Evolutionary conservation across 2,113 vertebrate genomes (phyloP), one percentile per base, ranked within the genome.

Genomic region (Crypturellus undulatus): DNA sequence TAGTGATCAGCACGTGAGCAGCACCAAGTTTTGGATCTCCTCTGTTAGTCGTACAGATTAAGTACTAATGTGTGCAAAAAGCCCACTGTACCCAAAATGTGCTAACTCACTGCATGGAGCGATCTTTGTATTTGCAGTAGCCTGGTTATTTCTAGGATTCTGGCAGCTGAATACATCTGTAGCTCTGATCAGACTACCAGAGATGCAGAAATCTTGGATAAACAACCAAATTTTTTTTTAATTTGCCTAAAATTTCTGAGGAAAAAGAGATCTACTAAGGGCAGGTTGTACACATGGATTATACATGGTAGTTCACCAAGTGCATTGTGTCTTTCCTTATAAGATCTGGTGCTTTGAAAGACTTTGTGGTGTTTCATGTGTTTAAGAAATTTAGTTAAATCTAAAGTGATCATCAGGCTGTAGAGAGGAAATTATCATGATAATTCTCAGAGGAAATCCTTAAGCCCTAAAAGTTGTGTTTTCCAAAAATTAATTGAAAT

Each of bases 1-100:
- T 3, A 70, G 18, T 1, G 8, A 16, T 58, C 56, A 63, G 40
- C 12, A 43, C 11, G 20, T 1, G 13, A 4, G 12, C 7, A 28
- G 7, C 18, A 75, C 75, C 47, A 58, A 58, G 3, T 16, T 30
- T 47, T 58, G 45, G 60, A 49, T 7, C 3, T 47, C 2, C n/a
- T 26, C 5, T 67, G 19, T 70, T 24, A 56, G 20, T 54, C 43
- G 16, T 56, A 19, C 26, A 0, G 1, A 40, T 14, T 0, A 3
- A 28, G 5, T 28, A 67, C 2, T 56, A 3, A 56, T 17, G 26
- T 2, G 1, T 26, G 8, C 25, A 54, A 34, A 34, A 9, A 4
- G 20, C 45, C 7, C 38, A 43, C 12, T 5, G 12, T n/a, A 16
- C 6, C 24, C 6, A 54, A 60, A 54, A 40, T 17, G 34, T 26